Conservation (phyloP, 2,113 vertebrate species). For the Xerus inauris region DNA sequence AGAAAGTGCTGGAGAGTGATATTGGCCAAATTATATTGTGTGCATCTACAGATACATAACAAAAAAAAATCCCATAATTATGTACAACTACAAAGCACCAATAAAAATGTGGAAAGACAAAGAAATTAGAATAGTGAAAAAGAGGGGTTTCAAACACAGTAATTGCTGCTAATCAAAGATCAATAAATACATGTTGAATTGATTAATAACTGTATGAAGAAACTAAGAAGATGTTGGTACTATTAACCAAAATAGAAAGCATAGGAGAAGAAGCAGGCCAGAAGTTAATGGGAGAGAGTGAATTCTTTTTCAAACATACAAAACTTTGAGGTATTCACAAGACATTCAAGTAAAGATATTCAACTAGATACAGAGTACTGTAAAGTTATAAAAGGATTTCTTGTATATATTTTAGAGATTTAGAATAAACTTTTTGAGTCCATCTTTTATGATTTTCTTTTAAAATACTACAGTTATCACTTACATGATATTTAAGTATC, state of each 20-base stretch:
- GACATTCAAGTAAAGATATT: background rate
- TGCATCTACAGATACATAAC: too few relatives aligned
- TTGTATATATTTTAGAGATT: background rate
- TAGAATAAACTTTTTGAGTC: background rate
- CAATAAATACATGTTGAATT: background rate
- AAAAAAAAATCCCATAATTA: too few relatives aligned
- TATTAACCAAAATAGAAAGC: conserved; percentile 1
- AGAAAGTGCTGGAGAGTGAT: too few relatives aligned
- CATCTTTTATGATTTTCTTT: background rate
- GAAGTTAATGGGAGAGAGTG: background rate
- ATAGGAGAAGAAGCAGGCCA: background rate
- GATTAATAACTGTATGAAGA: background rate
- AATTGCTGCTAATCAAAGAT: background rate
- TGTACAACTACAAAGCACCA: too few relatives aligned
- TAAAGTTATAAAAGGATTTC: background rate
- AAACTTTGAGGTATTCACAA: background rate
- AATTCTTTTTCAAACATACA: background rate
- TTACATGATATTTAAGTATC: too few relatives aligned
- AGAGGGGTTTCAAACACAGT: background rate
- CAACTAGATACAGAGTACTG: background rate
- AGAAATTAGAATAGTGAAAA: background rate
- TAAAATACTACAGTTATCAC: background rate
- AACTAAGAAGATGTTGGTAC: background rate
- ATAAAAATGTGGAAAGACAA: too few relatives aligned
- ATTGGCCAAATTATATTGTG: too few relatives aligned